Percentiles rank a stretch among this genome's conserved stretches.
phyloP scores from a whole-genome alignment of 2,113 vertebrate species.

The Phocoena phocoena region DNA sequence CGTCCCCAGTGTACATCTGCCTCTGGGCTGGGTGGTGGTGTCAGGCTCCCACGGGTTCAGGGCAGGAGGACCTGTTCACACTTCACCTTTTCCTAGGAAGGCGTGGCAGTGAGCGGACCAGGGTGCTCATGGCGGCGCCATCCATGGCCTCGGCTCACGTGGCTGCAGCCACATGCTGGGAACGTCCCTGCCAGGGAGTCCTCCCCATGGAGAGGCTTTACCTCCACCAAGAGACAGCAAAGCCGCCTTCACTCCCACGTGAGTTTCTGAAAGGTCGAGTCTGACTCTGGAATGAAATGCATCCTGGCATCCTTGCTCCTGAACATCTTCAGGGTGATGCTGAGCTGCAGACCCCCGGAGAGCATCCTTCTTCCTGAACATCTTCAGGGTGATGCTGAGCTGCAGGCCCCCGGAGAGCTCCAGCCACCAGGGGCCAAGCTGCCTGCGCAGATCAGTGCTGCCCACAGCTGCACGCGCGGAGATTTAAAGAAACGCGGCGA shows the following conservation, averaged over 20 bases:
- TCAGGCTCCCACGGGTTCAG: neutral
- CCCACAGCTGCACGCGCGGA: accelerated
- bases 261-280: neutral
- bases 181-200: accelerated
- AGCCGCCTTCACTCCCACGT: accelerated
- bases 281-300: neutral
- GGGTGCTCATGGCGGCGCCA: neutral
- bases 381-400: neutral
- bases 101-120: neutral
- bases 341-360: accelerated
- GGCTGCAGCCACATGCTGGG: neutral
- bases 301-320: neutral
- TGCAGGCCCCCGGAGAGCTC: accelerated
- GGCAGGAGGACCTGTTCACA: neutral
- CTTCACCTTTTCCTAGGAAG: neutral
- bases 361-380: neutral
- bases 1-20: accelerated
- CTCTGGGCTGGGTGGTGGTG: accelerated
- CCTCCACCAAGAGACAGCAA: neutral
- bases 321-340: accelerated
- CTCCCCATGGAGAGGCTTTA: accelerated
- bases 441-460: neutral
- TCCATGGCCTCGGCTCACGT: accelerated
- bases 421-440: neutral
- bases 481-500: accelerated